phyloP scores from a whole-genome alignment of 2,797 vertebrate species.

The Gobio occitaniae region DNA sequence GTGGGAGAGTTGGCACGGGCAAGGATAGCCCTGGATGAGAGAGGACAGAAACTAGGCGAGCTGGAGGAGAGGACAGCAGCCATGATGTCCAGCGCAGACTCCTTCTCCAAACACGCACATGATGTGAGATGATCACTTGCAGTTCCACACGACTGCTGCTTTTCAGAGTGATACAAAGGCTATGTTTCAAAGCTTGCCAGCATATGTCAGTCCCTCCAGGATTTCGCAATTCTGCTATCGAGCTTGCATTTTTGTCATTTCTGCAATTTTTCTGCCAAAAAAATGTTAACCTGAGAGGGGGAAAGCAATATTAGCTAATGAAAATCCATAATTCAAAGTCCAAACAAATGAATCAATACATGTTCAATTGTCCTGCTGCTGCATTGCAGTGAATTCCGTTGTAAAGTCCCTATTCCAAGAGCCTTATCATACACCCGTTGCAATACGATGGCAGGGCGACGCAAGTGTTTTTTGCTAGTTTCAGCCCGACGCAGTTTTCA shows the following conservation, averaged over 20 bases:
- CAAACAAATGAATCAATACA: not conserved
- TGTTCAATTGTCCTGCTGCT: not conserved
- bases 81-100: slow-evolving; percentile 94
- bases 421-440: too few species aligned
- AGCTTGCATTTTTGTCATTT: not conserved
- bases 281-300: not conserved
- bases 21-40: slow-evolving; percentile 93
- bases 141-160: not conserved
- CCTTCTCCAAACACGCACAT: slow-evolving; percentile 96
- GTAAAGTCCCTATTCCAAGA: not conserved
- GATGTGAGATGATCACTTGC: slow-evolving; percentile 76
- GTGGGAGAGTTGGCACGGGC: slow-evolving; percentile 93
- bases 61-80: slow-evolving; percentile 94
- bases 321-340: not conserved
- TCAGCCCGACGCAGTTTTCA: too few species aligned
- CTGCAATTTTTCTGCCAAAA: not conserved
- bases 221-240: not conserved
- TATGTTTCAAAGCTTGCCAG: not conserved
- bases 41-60: slow-evolving; percentile 95
- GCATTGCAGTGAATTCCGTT: not conserved
- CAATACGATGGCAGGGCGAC: too few species aligned
- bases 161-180: not conserved
- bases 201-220: not conserved
- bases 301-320: too few species aligned
- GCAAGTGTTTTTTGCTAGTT: too few species aligned